Evolutionary conservation across 2,797 vertebrate genomes (phyloP).

Genomic region (Echiichthys vipera): DNA sequence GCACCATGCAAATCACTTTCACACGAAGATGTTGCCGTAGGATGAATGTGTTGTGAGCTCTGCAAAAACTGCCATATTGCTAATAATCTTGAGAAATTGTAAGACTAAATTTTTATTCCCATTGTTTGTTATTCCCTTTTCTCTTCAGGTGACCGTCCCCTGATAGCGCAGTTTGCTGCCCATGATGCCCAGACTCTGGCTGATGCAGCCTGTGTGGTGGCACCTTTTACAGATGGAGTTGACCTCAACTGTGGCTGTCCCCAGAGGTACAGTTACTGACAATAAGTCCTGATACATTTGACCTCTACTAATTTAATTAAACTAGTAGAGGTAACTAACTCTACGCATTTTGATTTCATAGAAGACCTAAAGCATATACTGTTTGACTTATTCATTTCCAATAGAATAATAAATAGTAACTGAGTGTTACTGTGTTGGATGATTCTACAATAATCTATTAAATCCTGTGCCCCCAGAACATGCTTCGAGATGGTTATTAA

Average conservation of each 20-base stretch:
- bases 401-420: not conserved
- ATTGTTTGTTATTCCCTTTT: not conserved
- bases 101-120: not conserved
- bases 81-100: not conserved
- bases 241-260: slow-evolving; percentile 99
- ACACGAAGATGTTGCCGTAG: not conserved
- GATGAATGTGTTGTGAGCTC: not conserved
- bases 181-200: slow-evolving; percentile 92
- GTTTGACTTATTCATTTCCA: not conserved
- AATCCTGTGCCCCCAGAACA: not conserved
- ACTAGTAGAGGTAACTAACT: too few relatives aligned
- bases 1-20: not conserved
- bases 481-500: not conserved
- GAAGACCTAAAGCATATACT: not conserved
- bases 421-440: not conserved
- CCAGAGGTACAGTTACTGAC: slow-evolving; percentile 88
- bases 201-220: slow-evolving; percentile 90
- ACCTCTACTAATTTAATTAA: too few relatives aligned
- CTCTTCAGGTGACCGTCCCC: slow-evolving; percentile 89
- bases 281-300: not conserved
- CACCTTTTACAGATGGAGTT: slow-evolving; percentile 94
- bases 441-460: not conserved
- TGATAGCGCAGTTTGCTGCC: slow-evolving; percentile 97
- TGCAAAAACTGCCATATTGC: not conserved
- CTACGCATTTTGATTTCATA: not conserved